A percentile compares a stretch with the other conserved stretches of the same genome.
These are phyloP conservation scores for Sialia sialis DNA, from an alignment of 2,113 vertebrate genomes.

Conservation along the genomic window DNA sequence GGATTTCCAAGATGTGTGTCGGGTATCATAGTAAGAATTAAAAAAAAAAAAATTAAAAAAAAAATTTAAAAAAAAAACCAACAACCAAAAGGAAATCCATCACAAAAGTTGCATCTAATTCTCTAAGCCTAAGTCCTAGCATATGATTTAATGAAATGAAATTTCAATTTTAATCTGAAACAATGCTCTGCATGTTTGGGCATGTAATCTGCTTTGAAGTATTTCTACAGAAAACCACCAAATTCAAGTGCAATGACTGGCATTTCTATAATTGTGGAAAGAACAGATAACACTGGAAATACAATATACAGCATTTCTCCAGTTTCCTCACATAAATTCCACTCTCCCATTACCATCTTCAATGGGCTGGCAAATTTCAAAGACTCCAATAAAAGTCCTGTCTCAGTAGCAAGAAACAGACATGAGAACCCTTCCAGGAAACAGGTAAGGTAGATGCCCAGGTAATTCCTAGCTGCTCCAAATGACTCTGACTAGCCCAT, in stretches of 20 bases:
- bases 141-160: background rate
- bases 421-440: background rate
- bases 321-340: background rate
- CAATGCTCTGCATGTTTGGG: background rate
- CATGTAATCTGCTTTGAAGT: background rate
- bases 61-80: background rate
- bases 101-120: background rate
- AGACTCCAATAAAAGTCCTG: background rate
- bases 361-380: background rate
- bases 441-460: background rate
- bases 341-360: background rate
- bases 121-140: background rate
- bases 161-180: background rate
- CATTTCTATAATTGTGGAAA: background rate
- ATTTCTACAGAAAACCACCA: background rate
- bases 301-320: background rate
- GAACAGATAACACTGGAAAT: background rate
- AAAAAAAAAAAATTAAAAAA: no score
- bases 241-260: background rate
- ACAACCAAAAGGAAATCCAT: no score
- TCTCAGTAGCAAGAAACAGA: background rate
- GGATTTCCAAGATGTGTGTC: background rate
- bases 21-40: background rate
- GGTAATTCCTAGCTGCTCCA: background rate
- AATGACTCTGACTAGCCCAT: background rate